phyloP scores from a whole-genome alignment of 2,888 invertebrate genomes.

The Palloptera scutellata region DNA sequence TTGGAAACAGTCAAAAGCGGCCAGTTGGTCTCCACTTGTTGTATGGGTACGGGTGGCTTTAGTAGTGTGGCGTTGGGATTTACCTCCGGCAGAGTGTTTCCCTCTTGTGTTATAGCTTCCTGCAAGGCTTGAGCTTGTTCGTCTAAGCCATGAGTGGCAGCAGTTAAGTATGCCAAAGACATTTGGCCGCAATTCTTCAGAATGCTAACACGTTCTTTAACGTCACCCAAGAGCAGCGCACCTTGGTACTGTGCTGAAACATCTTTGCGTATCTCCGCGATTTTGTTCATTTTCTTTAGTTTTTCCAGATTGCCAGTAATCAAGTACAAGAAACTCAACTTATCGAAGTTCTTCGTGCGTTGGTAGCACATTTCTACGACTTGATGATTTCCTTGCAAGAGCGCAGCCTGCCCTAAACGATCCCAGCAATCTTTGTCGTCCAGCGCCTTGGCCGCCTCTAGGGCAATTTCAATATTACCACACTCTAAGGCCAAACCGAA shows the following conservation, averaged over 20 bases:
- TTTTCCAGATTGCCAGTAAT: slow-evolving; percentile 99
- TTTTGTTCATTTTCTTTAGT: slow-evolving; percentile 98
- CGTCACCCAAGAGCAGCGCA: slow-evolving; percentile 90
- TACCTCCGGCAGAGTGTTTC: slow-evolving; percentile 74
- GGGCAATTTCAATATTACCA: slow-evolving; percentile 96
- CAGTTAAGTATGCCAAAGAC: slow-evolving; percentile 91
- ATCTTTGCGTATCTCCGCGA: slow-evolving; percentile 98
- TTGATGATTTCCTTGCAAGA: slow-evolving; percentile 93
- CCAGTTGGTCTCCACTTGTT: slow-evolving; percentile 95
- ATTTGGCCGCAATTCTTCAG: slow-evolving; percentile 78
- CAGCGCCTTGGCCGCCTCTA: slow-evolving; percentile 93
- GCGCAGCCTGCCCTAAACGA: slow-evolving; percentile 89
- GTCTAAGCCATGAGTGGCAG: slow-evolving; percentile 86
- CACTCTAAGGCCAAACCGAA: slow-evolving; percentile 96
- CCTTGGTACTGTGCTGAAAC: slow-evolving; percentile 96
- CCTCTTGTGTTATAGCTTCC: slow-evolving; percentile 72
- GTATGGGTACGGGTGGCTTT: slow-evolving; percentile 88
- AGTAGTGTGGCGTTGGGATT: slow-evolving; percentile 80
- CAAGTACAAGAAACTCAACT: slow-evolving; percentile 95
- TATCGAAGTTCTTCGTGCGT: slow-evolving; percentile 98
- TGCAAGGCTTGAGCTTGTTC: slow-evolving; percentile 81
- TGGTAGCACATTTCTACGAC: slow-evolving; percentile 99
- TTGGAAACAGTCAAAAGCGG: slow-evolving; percentile 92
- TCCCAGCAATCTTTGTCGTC: slow-evolving; percentile 98
- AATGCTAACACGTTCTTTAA: slow-evolving; percentile 86